phyloP scores from a whole-genome alignment of 2,113 vertebrate genomes.

The Notarius lentiginosus region DNA sequence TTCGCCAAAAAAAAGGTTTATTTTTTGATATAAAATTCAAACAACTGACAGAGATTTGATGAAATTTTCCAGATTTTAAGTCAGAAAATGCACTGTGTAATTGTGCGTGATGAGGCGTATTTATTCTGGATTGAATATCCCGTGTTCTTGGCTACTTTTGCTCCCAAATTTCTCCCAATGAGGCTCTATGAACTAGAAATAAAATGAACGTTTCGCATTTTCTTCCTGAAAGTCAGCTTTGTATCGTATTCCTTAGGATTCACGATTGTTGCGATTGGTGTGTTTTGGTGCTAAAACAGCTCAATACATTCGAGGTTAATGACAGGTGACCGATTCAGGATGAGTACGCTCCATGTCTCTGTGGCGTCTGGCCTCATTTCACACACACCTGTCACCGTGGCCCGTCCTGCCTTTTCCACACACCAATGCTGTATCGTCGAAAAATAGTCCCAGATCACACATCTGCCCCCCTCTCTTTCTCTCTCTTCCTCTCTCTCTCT shows the following conservation, averaged over 20 bases:
- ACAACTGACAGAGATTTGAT: background rate
- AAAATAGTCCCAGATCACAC: conserved; percentile 9
- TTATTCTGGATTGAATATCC: background rate
- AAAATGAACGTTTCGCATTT: no score
- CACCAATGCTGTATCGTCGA: background rate
- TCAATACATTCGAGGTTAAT: conserved; percentile 47
- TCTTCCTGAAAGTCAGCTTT: no score
- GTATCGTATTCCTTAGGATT: no score
- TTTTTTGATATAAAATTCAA: background rate
- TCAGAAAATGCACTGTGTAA: no score
- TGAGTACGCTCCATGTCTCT: conserved; percentile 39
- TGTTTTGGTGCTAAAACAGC: conserved; percentile 28
- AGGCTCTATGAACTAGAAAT: background rate
- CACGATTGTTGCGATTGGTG: no score
- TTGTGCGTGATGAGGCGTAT: background rate
- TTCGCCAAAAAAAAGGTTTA: background rate
- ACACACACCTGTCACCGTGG: conserved; percentile 52
- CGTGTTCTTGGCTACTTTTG: background rate
- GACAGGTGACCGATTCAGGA: conserved; percentile 50
- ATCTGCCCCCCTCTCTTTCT: conserved; percentile 6
- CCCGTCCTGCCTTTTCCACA: background rate
- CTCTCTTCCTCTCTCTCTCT: background rate
- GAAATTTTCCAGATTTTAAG: no score
- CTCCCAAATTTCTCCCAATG: background rate
- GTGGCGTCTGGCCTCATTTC: conserved; percentile 53